A percentile compares a stretch with the other conserved stretches of the same genome.
Evolutionary conservation across 2,888 invertebrate species (phyloP).

Genomic region (Octodonta nipae): DNA sequence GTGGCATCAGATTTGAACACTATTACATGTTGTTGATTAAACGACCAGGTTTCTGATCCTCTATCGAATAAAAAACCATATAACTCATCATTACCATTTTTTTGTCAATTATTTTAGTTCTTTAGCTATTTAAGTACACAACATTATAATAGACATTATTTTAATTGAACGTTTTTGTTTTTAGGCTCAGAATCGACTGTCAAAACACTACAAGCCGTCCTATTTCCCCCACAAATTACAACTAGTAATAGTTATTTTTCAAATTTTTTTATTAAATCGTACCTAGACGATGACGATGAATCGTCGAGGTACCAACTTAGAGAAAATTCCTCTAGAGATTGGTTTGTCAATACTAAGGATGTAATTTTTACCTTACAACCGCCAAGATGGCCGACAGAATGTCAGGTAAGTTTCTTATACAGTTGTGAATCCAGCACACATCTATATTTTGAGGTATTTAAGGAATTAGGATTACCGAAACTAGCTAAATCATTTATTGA

Average conservation of each 20-base stretch:
- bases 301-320: constrained; percentile 18
- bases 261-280: constrained; percentile 51
- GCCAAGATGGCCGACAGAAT: constrained; percentile 78
- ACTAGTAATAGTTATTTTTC: constrained; percentile 42
- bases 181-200: constrained; percentile 35
- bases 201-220: constrained; percentile 49
- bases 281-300: constrained; percentile 34
- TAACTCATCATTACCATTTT: no score
- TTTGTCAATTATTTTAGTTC: no score
- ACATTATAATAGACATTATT: no score
- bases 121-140: no score
- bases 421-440: no score
- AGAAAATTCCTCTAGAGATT: constrained; percentile 38
- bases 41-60: no score
- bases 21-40: no score
- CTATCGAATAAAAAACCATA: no score
- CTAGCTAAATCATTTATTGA: no score
- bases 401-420: constrained; percentile 73
- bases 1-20: no score
- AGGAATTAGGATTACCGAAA: no score
- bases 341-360: constrained; percentile 38
- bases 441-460: constrained; percentile 6
- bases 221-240: constrained; percentile 43
- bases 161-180: no score
- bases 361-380: constrained; percentile 51